A percentile compares a stretch with the other conserved stretches of the same genome.
Conservation (phyloP, 2,797 vertebrate species). For the Mus caroli region DNA sequence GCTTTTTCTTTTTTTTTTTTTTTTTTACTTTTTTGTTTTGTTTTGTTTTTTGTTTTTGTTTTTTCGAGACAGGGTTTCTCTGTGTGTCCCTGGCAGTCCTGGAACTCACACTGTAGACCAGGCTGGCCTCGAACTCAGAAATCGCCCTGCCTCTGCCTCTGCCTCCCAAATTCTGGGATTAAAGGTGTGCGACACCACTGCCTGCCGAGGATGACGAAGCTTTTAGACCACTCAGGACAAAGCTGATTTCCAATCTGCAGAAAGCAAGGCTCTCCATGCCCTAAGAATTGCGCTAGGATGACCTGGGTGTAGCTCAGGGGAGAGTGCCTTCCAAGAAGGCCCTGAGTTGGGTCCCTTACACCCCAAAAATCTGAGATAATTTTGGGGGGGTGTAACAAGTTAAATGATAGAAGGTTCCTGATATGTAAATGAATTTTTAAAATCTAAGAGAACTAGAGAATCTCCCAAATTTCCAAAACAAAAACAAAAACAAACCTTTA, state of each 20-base stretch:
- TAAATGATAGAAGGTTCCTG: neutral
- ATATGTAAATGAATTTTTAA: constrained; percentile 21
- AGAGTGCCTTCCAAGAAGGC: neutral
- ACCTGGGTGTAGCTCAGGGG: neutral
- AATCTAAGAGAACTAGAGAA: constrained; percentile 6
- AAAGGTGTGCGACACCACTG: too few relatives aligned
- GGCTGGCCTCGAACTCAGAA: too few relatives aligned
- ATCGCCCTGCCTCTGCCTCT: too few relatives aligned
- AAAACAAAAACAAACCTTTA: neutral
- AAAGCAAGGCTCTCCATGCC: neutral
- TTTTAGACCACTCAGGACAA: neutral
- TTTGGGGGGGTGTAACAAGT: neutral
- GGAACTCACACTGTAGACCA: too few relatives aligned
- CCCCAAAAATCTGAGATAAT: neutral
- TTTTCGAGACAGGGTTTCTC: too few relatives aligned
- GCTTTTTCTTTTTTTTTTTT: too few relatives aligned
- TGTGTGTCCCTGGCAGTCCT: too few relatives aligned
- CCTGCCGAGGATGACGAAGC: too few relatives aligned
- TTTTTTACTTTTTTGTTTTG: too few relatives aligned
- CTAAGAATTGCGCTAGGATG: too few relatives aligned
- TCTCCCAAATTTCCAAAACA: neutral
- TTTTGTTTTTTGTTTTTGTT: too few relatives aligned
- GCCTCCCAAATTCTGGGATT: too few relatives aligned
- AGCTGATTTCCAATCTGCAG: neutral
- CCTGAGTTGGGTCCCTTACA: neutral